Evolutionary conservation across 2,888 invertebrate species (phyloP), one percentile per base, ranked within the genome.

Genomic region (Hofmannophila pseudospretella): DNA sequence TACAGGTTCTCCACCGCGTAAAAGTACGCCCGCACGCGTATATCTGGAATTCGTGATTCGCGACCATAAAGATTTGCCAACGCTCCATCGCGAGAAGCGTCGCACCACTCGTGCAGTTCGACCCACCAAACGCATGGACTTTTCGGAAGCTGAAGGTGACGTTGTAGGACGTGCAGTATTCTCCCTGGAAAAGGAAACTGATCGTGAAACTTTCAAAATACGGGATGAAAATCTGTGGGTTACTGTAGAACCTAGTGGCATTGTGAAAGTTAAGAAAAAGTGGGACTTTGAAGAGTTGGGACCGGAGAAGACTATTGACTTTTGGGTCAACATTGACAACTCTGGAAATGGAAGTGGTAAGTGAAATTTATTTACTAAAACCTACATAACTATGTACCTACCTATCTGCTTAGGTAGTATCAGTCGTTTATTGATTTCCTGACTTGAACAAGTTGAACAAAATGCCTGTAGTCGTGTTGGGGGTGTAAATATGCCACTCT

Each of bases 231-330:
- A 96, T 88, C 93, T 94, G 50, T 97, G 97, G 96, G 96, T 97
- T 38, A 95, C 94, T 30, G 96, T 97, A 36, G 96, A 95, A 76
- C 91, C 94, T 30, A 96, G 95, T 81, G 97, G 97, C 55, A 94
- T 95, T 38, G 96, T 97, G 62, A 92, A 94, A 64, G 96, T 97
- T 49, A 96, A 96, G 84, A 95, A 96, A 91, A 96, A 96, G 91
- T 97, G 97, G 97, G 96, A 97, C 89, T 97, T 96, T 78, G 97
- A 97, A 70, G 96, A 96, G 67, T 81, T 97, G 32, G 96, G 96
- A 14, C 95, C 96, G 1, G 96, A 97, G 84, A 97, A 97, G 76
- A 96, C 96, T 8, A 96, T 97, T 64, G 96, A 97, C 79, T 97
- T 97, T 77, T 97, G 96, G 96, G 96, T 97, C 36, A 96, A 95